phyloP scores from a whole-genome alignment of 2,113 vertebrate species.

The Pseudonaja textilis region DNA sequence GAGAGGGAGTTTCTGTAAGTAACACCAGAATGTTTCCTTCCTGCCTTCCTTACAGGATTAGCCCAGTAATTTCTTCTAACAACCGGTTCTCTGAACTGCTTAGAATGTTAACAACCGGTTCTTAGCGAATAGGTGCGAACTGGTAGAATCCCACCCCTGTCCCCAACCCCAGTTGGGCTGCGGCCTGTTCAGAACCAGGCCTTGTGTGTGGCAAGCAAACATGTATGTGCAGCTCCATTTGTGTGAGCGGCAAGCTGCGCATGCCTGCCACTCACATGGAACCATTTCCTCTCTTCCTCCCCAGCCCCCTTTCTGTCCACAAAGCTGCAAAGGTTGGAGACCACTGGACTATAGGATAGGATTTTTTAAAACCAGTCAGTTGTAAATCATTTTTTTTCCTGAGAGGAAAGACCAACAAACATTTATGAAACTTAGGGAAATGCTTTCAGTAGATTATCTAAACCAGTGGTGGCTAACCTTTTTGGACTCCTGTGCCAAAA shows the following conservation, averaged over 20 bases:
- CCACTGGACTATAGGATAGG: neutral
- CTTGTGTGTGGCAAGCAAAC: fast-evolving
- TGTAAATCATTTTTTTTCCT: neutral
- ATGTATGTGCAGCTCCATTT: neutral
- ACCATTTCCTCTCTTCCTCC: neutral
- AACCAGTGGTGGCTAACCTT: too few species aligned
- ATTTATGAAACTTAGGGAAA: neutral
- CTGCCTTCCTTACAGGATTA: too few species aligned
- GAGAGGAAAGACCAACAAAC: neutral
- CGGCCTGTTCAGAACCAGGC: neutral
- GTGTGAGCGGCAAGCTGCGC: neutral
- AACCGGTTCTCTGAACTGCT: too few species aligned
- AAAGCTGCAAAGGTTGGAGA: neutral
- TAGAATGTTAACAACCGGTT: too few species aligned
- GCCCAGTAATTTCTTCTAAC: too few species aligned
- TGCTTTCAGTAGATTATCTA: too few species aligned
- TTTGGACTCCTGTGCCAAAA: too few species aligned
- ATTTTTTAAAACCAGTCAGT: neutral
- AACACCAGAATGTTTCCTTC: too few species aligned
- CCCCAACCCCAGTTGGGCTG: neutral
- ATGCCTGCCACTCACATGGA: neutral
- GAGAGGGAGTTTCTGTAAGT: too few species aligned
- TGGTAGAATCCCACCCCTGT: neutral
- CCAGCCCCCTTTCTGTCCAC: neutral
- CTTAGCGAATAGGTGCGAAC: too few species aligned